Evolutionary conservation across 2,888 invertebrate species (phyloP).

Genomic region (Zootermopsis nevadensis): DNA sequence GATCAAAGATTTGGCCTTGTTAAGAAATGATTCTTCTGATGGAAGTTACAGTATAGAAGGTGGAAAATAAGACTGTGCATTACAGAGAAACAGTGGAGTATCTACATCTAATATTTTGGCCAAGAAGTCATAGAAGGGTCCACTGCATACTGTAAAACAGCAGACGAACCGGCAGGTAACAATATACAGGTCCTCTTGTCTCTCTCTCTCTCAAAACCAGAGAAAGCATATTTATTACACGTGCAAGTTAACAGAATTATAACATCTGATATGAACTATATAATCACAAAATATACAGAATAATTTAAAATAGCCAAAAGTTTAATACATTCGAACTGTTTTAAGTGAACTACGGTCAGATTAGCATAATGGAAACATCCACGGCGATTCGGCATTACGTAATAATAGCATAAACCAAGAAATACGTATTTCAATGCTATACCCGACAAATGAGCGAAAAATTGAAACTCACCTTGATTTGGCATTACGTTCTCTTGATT

Average conservation of each 20-base stretch:
- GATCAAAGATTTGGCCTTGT: no score
- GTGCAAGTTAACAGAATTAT: background rate
- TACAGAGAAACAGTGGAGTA: no score
- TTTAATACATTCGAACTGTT: background rate
- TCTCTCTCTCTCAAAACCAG: background rate
- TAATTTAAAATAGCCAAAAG: background rate
- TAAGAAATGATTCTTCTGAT: no score
- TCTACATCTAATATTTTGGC: no score
- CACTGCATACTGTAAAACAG: no score
- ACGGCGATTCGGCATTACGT: background rate
- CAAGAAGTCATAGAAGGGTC: no score
- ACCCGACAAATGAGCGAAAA: conserved; percentile 47
- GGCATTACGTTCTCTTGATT: conserved; percentile 77
- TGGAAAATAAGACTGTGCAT: no score
- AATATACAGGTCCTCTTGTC: no score
- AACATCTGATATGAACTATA: background rate
- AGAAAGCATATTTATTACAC: background rate
- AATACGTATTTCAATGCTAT: background rate
- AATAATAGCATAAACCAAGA: background rate
- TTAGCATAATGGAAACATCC: background rate
- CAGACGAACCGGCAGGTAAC: no score
- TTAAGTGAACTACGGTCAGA: background rate
- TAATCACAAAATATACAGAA: no score
- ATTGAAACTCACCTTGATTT: conserved; percentile 74
- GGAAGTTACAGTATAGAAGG: no score